phyloP scores from a whole-genome alignment of 2,113 vertebrate species.

The Australoheros scitulus region DNA sequence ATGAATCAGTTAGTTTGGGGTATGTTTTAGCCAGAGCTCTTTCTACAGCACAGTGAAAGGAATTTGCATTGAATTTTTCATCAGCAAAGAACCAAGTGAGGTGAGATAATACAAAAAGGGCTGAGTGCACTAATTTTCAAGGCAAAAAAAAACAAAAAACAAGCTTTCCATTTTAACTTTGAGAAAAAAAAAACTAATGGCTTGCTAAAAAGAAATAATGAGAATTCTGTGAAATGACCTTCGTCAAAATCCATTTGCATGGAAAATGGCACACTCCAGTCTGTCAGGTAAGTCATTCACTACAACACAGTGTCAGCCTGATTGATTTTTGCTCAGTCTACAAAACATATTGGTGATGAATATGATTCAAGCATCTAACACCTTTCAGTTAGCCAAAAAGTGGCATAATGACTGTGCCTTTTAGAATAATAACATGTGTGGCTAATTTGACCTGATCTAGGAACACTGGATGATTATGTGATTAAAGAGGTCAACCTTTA shows the following conservation, averaged over 20 bases:
- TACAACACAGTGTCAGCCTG: background rate
- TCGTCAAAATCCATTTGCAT: slow-evolving; percentile 38
- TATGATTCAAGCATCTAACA: slow-evolving; percentile 7
- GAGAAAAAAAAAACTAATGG: slow-evolving; percentile 29
- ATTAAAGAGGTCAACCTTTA: background rate
- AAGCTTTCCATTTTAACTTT: background rate
- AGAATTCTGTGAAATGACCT: slow-evolving; percentile 41
- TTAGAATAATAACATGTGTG: background rate
- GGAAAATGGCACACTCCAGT: background rate
- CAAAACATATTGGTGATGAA: slow-evolving; percentile 7
- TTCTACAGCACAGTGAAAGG: accelerated
- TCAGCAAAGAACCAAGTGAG: slow-evolving; percentile 8
- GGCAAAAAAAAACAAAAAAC: background rate
- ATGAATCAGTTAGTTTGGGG: background rate
- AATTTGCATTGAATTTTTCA: background rate
- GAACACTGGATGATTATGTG: background rate
- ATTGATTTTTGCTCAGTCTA: slow-evolving; percentile 31
- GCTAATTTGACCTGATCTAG: background rate
- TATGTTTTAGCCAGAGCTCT: background rate
- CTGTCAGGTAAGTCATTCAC: slow-evolving; percentile 16
- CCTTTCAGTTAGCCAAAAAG: background rate
- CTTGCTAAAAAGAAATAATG: slow-evolving; percentile 36
- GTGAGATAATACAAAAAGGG: background rate
- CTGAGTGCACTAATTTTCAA: slow-evolving; percentile 10
- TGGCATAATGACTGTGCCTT: background rate